Conservation (phyloP, 2,888 invertebrate genomes). For the Andrena bicolor region DNA sequence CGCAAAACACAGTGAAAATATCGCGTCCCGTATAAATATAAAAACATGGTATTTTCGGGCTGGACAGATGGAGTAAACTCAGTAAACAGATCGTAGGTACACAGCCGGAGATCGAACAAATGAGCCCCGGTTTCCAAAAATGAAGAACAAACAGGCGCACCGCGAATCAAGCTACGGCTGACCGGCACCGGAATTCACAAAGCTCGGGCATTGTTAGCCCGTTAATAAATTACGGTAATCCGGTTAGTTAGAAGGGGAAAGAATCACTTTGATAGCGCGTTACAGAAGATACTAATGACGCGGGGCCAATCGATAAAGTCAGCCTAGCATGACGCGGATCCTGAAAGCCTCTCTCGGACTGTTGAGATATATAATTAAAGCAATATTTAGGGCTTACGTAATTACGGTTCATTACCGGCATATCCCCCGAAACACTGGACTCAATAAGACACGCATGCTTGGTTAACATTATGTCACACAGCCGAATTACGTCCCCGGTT, state of each 20-base stretch:
- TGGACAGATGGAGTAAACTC: background rate
- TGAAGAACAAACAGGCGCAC: conserved; percentile 18
- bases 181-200: conserved; percentile 34
- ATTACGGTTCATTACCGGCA: conserved; percentile 79
- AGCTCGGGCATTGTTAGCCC: conserved; percentile 17
- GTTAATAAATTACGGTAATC: conserved; percentile 62
- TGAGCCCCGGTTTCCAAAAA: conserved; percentile 10
- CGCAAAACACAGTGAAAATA: too few relatives aligned
- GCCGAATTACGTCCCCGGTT: conserved; percentile 75
- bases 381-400: conserved; percentile 79
- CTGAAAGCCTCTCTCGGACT: conserved; percentile 70
- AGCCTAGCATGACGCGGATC: conserved; percentile 58
- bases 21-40: too few relatives aligned
- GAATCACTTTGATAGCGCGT: conserved; percentile 44
- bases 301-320: conserved; percentile 56
- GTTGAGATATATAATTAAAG: conserved; percentile 77
- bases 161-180: conserved; percentile 29
- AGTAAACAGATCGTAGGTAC: background rate
- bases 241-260: conserved; percentile 29
- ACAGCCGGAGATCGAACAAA: background rate
- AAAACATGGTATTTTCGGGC: too few relatives aligned
- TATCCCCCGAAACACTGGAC: conserved; percentile 54
- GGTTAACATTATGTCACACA: conserved; percentile 73
- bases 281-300: conserved; percentile 63
- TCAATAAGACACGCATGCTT: conserved; percentile 72